Conservation (phyloP, 1,140 invertebrate species). For the Lasaia peninsularis region DNA sequence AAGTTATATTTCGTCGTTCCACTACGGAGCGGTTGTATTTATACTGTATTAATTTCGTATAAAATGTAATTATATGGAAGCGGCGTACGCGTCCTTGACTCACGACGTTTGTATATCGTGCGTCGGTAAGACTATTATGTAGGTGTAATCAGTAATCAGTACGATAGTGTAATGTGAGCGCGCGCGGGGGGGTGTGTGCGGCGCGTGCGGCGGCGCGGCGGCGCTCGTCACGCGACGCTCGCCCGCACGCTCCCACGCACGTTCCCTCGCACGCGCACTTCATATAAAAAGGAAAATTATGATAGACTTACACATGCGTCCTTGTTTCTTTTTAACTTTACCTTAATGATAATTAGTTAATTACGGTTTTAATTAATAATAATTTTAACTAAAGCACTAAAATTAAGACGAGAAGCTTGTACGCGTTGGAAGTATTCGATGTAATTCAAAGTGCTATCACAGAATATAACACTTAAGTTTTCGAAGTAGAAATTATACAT, state of each 20-base stretch:
- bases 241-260: slow-evolving; percentile 21
- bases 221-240: slow-evolving; percentile 22
- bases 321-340: slow-evolving; percentile 63
- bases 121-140: slow-evolving; percentile 67
- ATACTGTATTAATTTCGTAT: slow-evolving; percentile 71
- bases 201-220: slow-evolving; percentile 34
- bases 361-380: slow-evolving; percentile 79
- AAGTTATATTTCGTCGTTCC: slow-evolving; percentile 66
- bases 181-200: slow-evolving; percentile 24
- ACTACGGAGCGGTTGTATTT: slow-evolving; percentile 51
- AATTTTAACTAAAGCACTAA: slow-evolving; percentile 75
- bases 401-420: slow-evolving; percentile 69
- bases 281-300: slow-evolving; percentile 78
- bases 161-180: slow-evolving; percentile 39
- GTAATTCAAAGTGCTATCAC: slow-evolving; percentile 70
- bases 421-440: slow-evolving; percentile 61
- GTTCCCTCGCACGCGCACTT: slow-evolving; percentile 39
- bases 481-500: slow-evolving; percentile 74
- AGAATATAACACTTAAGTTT: slow-evolving; percentile 64
- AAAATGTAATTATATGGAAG: slow-evolving; percentile 71
- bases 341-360: slow-evolving; percentile 79
- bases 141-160: slow-evolving; percentile 40
- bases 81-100: slow-evolving; percentile 47
- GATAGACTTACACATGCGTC: slow-evolving; percentile 74
- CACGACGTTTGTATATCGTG: slow-evolving; percentile 3